A percentile compares a stretch with the other conserved stretches of the same genome.
These are phyloP conservation scores for Danaus melanippus DNA, from an alignment of 1,140 invertebrate species.

Conservation along the genomic window DNA sequence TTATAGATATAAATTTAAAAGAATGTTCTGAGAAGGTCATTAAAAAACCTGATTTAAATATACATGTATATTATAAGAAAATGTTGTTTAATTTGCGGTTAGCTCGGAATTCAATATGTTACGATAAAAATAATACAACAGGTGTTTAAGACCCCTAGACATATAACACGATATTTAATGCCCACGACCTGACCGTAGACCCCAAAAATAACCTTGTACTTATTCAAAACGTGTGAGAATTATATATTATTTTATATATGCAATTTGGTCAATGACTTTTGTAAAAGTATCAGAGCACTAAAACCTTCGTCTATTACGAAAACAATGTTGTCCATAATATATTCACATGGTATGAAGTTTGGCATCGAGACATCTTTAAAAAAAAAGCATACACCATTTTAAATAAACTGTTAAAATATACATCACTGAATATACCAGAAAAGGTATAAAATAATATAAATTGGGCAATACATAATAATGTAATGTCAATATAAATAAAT, in stretches of 20 bases:
- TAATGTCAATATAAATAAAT: background rate
- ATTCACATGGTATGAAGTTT: slow-evolving; percentile 8
- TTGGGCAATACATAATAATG: background rate
- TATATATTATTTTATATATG: slow-evolving; percentile 30
- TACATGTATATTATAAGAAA: too few relatives aligned
- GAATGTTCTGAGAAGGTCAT: too few relatives aligned
- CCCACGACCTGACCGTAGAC: slow-evolving; percentile 11
- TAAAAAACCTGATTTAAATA: too few relatives aligned
- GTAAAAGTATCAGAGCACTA: slow-evolving; percentile 35
- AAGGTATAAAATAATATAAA: slow-evolving; percentile 1
- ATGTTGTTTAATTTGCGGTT: too few relatives aligned
- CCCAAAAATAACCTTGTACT: slow-evolving; percentile 22
- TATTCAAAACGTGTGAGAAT: slow-evolving; percentile 23
- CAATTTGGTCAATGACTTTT: slow-evolving; percentile 37
- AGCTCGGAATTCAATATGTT: too few relatives aligned
- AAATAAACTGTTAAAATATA: background rate
- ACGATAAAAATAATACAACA: too few relatives aligned
- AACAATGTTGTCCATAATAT: slow-evolving; percentile 29
- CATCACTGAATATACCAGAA: background rate
- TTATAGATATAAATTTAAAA: too few relatives aligned
- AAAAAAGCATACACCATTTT: too few relatives aligned
- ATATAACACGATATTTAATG: background rate
- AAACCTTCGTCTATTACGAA: slow-evolving; percentile 27
- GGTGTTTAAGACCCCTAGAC: too few relatives aligned
- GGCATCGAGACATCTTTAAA: background rate